Evolutionary conservation across 2,797 vertebrate species (phyloP).

Genomic region (Lithobates pipiens): DNA sequence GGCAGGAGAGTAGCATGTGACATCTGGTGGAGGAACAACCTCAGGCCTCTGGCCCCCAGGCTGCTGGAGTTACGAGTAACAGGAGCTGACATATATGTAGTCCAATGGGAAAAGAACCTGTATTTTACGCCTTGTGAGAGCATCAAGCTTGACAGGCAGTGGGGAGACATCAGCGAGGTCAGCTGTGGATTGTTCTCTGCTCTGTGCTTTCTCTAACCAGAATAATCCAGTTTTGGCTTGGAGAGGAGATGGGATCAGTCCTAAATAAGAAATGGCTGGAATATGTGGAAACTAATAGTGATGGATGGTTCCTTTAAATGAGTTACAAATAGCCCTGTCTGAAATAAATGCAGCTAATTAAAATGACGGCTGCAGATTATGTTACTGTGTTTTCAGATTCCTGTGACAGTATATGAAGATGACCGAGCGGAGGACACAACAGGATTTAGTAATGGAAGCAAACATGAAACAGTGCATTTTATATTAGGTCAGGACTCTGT

Average conservation of each 20-base stretch:
- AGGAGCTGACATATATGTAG: conserved; percentile 59
- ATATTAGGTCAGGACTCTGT: no score
- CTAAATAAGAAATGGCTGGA: conserved; percentile 50
- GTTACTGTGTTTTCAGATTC: conserved; percentile 11
- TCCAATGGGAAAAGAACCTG: conserved; percentile 54
- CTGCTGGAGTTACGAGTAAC: conserved; percentile 57
- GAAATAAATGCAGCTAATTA: conserved; percentile 35
- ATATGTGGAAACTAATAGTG: conserved; percentile 51
- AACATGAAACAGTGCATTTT: no score
- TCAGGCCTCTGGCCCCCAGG: conserved; percentile 43
- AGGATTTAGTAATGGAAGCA: no score
- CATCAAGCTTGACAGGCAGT: conserved; percentile 57
- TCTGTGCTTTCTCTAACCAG: conserved; percentile 41
- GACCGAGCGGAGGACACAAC: no score
- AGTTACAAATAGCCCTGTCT: conserved; percentile 46
- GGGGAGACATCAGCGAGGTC: conserved; percentile 52
- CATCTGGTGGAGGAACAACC: conserved; percentile 54
- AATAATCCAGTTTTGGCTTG: conserved; percentile 48
- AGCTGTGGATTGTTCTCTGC: conserved; percentile 17
- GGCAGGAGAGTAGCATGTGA: conserved; percentile 36
- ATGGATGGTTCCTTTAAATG: conserved; percentile 49
- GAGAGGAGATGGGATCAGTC: conserved; percentile 40
- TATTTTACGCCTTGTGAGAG: conserved; percentile 58
- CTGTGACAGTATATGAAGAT: no score
- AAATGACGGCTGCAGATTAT: conserved; percentile 32